A percentile compares a stretch with the other conserved stretches of the same genome.
Evolutionary conservation across 2,797 vertebrate genomes (phyloP).

Genomic region (Botia kubotai): DNA sequence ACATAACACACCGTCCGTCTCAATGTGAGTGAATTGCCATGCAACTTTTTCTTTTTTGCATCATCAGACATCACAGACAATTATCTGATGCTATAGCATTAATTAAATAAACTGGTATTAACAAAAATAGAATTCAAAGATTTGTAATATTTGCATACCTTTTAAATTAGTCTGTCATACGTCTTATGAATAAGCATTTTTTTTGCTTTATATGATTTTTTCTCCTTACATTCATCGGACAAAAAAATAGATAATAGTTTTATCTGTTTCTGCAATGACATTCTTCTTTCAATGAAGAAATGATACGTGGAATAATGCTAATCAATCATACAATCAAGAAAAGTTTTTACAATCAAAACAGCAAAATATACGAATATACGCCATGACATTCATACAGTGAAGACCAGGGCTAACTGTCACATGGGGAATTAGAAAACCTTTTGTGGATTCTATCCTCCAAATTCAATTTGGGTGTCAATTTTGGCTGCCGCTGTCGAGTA

Average conservation of each 20-base stretch:
- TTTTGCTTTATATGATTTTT: too few species aligned
- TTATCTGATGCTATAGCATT: background rate
- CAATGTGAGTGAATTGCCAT: slow-evolving; percentile 18
- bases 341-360: background rate
- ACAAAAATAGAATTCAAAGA: background rate
- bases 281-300: background rate
- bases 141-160: background rate
- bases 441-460: background rate
- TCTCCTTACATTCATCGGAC: background rate
- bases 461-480: too few species aligned
- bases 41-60: slow-evolving; percentile 1
- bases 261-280: background rate
- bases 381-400: background rate
- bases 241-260: background rate
- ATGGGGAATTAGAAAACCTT: background rate
- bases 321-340: background rate
- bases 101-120: slow-evolving; percentile 6
- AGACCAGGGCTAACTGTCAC: background rate
- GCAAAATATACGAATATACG: background rate
- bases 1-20: background rate
- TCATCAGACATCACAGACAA: background rate
- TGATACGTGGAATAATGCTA: background rate
- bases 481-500: too few species aligned
- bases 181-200: background rate
- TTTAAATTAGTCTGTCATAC: background rate